Conservation (phyloP, 2,113 vertebrate species). For the Hirundichthys speculiger region DNA sequence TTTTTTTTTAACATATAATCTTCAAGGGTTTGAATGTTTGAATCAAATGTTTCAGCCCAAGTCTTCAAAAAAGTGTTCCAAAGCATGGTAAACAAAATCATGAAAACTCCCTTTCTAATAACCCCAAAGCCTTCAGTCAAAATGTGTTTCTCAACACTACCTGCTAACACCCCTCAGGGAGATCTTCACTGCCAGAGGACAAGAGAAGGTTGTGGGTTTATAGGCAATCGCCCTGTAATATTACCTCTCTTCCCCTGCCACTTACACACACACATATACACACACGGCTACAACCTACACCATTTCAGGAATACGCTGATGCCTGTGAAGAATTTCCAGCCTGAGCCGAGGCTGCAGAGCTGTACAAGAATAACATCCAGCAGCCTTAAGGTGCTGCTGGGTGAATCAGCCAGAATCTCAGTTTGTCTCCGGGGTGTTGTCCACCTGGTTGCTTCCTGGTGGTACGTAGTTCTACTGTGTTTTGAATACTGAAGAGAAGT, state of each 20-base stretch:
- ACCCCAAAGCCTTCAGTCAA: not conserved
- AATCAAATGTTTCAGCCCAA: too few species aligned
- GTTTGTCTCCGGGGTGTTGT: conserved; percentile 48
- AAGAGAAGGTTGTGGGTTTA: conserved; percentile 60
- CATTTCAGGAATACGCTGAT: conserved; percentile 61
- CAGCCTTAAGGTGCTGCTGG: conserved; percentile 49
- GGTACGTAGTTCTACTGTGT: conserved; percentile 17
- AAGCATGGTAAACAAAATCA: not conserved
- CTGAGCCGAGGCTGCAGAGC: conserved; percentile 43
- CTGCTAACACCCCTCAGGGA: conserved; percentile 32
- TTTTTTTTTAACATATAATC: too few species aligned
- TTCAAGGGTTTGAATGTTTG: too few species aligned
- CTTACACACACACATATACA: conserved; percentile 12
- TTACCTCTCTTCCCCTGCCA: conserved; percentile 31
- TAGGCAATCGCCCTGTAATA: conserved; percentile 61
- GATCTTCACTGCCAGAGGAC: conserved; percentile 49
- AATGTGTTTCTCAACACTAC: not conserved
- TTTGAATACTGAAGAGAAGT: conserved; percentile 13
- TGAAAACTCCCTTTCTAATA: not conserved
- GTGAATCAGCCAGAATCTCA: conserved; percentile 45
- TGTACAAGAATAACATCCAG: conserved; percentile 55
- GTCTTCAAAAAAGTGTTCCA: not conserved
- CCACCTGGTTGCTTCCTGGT: conserved; percentile 40
- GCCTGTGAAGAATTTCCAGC: conserved; percentile 51
- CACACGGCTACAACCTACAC: conserved; percentile 8